Evolutionary conservation across 2,113 vertebrate genomes (phyloP).

Genomic region (Ibidorhyncha struthersii): DNA sequence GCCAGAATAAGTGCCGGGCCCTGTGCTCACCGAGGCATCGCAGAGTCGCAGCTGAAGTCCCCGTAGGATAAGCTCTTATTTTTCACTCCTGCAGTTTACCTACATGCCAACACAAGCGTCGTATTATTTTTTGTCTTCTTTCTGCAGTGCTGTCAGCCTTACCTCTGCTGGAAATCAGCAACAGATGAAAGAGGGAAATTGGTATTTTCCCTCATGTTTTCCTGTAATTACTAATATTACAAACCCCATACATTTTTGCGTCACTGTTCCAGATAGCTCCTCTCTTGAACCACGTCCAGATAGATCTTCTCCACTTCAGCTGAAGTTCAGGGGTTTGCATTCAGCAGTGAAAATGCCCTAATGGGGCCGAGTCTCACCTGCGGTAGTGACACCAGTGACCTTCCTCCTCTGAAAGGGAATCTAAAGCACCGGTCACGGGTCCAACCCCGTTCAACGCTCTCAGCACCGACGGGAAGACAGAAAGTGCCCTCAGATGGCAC

Average conservation of each 20-base stretch:
- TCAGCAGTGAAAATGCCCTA: not conserved
- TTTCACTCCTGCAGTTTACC: not conserved
- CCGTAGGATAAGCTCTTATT: not conserved
- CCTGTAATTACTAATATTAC: not conserved
- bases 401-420: not conserved
- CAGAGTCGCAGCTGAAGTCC: rapidly evolving
- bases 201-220: not conserved
- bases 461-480: rapidly evolving
- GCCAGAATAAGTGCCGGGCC: not conserved
- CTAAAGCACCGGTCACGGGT: rapidly evolving
- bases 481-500: not conserved
- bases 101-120: not conserved
- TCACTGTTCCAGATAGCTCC: not conserved
- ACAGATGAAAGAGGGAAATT: not conserved
- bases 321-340: not conserved
- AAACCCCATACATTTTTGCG: not conserved
- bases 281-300: not conserved
- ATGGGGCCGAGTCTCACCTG: not conserved
- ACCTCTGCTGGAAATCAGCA: not conserved
- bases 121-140: not conserved
- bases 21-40: rapidly evolving
- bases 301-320: not conserved
- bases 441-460: not conserved
- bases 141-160: not conserved
- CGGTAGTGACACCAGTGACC: not conserved